phyloP scores from a whole-genome alignment of 2,797 vertebrate species.

The Vireo griseus region DNA sequence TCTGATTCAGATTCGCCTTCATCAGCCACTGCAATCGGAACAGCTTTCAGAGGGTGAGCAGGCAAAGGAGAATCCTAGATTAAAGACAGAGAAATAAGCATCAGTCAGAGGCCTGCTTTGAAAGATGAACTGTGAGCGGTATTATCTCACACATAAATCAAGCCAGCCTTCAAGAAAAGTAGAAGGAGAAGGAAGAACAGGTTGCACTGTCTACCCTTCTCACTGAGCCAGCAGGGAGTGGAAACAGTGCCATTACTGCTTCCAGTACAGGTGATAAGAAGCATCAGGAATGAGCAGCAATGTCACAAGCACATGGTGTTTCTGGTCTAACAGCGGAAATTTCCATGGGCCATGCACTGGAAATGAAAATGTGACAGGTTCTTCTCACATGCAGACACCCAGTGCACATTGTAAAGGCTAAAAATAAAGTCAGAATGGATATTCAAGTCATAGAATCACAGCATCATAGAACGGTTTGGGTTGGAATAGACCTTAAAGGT shows the following conservation, averaged over 20 bases:
- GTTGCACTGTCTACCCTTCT: not conserved
- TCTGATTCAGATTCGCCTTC: conserved; percentile 96
- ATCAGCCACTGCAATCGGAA: conserved; percentile 94
- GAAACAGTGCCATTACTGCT: not conserved
- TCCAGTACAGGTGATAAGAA: not conserved
- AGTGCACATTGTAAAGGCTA: not conserved
- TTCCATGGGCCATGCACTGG: not conserved
- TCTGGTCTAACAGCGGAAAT: not conserved
- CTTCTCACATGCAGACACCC: not conserved
- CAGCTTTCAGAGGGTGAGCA: conserved; percentile 84
- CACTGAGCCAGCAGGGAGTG: not conserved
- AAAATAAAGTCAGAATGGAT: not conserved
- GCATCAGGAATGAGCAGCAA: not conserved
- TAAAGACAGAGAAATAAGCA: not conserved
- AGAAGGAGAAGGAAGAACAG: not conserved
- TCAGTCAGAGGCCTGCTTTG: not conserved
- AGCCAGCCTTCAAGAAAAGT: not conserved
- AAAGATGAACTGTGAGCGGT: not conserved
- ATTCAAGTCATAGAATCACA: not conserved
- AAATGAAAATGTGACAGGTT: not conserved
- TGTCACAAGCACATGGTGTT: not conserved
- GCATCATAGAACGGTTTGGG: not conserved
- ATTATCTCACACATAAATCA: not conserved
- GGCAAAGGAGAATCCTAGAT: conserved; percentile 77
- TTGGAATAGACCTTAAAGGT: not conserved